Conservation (phyloP, 1,140 invertebrate genomes). For the Andrena cerasifolii region DNA sequence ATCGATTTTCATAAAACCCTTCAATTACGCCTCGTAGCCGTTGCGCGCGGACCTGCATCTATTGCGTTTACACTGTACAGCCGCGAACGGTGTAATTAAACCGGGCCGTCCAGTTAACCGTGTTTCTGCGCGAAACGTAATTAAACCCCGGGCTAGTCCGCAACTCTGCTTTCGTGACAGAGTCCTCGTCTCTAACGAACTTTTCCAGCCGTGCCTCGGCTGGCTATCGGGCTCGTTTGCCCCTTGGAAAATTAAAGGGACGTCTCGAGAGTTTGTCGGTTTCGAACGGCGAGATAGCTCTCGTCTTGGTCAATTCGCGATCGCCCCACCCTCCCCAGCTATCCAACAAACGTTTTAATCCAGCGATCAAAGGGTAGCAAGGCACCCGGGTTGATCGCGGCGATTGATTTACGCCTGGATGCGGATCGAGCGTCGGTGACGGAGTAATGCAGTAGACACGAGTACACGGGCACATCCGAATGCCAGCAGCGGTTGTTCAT, state of each 20-base stretch:
- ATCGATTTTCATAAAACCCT: conserved; percentile 60
- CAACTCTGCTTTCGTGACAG: conserved; percentile 34
- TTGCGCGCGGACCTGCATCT: conserved; percentile 18
- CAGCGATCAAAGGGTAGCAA: too few relatives aligned
- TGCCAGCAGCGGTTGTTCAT: conserved; percentile 48
- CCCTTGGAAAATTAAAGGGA: neutral
- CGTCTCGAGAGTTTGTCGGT: too few relatives aligned
- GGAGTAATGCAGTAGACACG: conserved; percentile 10
- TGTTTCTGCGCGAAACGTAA: conserved; percentile 53
- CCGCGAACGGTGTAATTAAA: conserved; percentile 60
- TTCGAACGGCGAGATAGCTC: too few relatives aligned
- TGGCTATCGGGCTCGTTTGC: neutral
- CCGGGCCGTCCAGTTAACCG: conserved; percentile 46
- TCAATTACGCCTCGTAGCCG: conserved; percentile 36
- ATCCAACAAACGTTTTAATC: too few relatives aligned
- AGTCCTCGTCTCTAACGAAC: conserved; percentile 39
- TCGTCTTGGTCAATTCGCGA: too few relatives aligned
- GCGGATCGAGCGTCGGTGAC: conserved; percentile 14
- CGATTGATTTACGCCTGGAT: conserved; percentile 38
- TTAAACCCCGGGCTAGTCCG: conserved; percentile 46
- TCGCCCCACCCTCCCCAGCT: too few relatives aligned
- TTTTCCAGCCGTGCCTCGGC: conserved; percentile 8
- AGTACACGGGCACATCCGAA: conserved; percentile 28
- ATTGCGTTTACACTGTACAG: conserved; percentile 58
- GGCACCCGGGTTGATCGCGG: too few relatives aligned